phyloP scores from a whole-genome alignment of 2,113 vertebrate genomes.

The Geothlypis trichas region DNA sequence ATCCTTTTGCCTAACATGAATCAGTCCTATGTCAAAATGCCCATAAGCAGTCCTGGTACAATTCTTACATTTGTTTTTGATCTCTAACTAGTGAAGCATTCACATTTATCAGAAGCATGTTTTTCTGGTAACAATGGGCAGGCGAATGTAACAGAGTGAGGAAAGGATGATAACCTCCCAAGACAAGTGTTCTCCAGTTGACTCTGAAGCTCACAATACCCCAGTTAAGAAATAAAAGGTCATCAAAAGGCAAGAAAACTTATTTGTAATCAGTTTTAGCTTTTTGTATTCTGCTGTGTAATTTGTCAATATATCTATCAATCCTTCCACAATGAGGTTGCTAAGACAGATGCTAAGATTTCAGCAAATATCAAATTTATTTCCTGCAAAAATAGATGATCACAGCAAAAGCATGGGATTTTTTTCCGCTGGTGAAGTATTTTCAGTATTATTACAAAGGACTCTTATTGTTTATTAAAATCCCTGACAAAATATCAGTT shows the following conservation, averaged over 20 bases:
- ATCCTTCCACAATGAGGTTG: background rate
- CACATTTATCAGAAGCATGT: background rate
- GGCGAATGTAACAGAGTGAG: background rate
- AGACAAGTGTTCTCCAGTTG: background rate
- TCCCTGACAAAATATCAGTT: conserved; percentile 29
- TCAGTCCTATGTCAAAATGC: background rate
- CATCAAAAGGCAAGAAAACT: background rate
- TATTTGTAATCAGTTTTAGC: background rate
- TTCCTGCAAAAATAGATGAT: background rate
- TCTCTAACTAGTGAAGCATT: background rate
- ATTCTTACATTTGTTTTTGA: background rate
- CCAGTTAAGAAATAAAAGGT: background rate
- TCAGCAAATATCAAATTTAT: background rate
- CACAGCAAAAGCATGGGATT: background rate
- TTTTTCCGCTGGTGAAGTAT: background rate
- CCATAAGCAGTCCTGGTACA: background rate
- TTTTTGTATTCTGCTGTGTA: background rate
- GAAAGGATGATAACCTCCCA: background rate
- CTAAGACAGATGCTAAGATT: background rate
- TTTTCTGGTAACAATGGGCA: background rate
- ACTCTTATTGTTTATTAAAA: background rate
- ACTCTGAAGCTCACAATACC: background rate
- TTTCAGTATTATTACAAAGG: conserved; percentile 12
- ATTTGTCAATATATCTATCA: conserved; percentile 15
- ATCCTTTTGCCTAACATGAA: background rate